Conservation (phyloP, 2,797 vertebrate genomes). For the Pelodytes ibericus region DNA sequence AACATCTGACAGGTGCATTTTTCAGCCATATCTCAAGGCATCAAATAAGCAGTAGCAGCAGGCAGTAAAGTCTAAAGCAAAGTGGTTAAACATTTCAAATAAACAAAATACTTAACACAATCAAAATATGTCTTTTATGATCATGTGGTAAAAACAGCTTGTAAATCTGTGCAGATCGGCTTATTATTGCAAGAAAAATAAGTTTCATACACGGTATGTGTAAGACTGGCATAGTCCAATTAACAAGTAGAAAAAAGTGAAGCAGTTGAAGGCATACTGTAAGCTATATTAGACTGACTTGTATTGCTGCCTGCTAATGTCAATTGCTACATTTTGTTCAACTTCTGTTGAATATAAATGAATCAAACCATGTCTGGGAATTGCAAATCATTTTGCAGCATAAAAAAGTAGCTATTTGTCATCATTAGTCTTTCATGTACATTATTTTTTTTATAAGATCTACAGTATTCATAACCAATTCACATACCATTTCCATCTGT, state of each 20-base stretch:
- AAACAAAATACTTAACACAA: slow-evolving; percentile 17
- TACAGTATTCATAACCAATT: too few species aligned
- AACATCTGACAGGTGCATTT: slow-evolving; percentile 36
- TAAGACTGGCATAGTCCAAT: neutral
- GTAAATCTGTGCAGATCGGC: neutral
- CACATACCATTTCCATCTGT: too few species aligned
- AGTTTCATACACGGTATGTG: neutral
- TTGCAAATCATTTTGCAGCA: too few species aligned
- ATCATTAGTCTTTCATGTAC: too few species aligned
- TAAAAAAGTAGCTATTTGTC: too few species aligned
- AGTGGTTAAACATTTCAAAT: slow-evolving; percentile 32
- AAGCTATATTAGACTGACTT: neutral
- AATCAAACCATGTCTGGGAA: neutral
- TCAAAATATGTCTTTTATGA: slow-evolving; percentile 10
- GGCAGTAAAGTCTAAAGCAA: slow-evolving; percentile 29
- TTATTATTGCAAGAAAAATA: neutral
- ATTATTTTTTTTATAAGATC: too few species aligned
- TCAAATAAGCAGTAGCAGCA: slow-evolving; percentile 30
- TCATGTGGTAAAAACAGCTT: neutral
- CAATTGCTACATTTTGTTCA: neutral
- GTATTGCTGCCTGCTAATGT: neutral
- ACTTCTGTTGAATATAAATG: neutral
- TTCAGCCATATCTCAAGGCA: slow-evolving; percentile 31
- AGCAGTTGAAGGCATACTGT: neutral
- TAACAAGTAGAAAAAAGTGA: neutral